A percentile compares a stretch with the other conserved stretches of the same genome.
phyloP scores from a whole-genome alignment of 2,888 invertebrate genomes.

The Neoscelio sp. region DNA sequence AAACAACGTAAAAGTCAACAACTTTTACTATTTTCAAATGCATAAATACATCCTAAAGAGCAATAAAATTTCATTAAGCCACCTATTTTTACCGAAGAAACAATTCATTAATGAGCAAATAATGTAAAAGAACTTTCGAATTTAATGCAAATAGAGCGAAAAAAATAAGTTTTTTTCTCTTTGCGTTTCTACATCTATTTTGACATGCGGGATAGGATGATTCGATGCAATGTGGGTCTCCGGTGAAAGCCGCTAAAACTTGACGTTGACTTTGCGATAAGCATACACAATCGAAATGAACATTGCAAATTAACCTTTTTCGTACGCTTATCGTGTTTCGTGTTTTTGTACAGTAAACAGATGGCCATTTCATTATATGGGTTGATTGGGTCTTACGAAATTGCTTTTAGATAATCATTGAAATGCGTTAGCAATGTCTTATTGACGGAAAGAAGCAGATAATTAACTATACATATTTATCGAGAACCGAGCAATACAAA shows the following conservation, averaged over 20 bases:
- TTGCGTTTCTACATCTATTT: conserved; percentile 1
- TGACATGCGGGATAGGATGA: conserved; percentile 20
- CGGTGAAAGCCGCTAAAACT: conserved; percentile 41
- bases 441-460: too few species aligned
- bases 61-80: too few species aligned
- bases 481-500: too few species aligned
- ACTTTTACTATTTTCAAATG: too few species aligned
- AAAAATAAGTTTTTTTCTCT: too few species aligned
- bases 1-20: too few species aligned
- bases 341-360: conserved; percentile 7
- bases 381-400: background rate
- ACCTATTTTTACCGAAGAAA: too few species aligned
- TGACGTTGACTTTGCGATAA: conserved; percentile 37
- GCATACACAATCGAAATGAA: conserved; percentile 38
- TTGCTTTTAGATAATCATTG: conserved; percentile 1
- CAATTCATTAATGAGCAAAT: too few species aligned
- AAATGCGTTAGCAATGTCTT: background rate
- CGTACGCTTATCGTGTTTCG: conserved; percentile 24
- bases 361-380: conserved; percentile 12
- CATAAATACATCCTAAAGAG: too few species aligned
- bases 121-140: too few species aligned
- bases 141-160: too few species aligned
- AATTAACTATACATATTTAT: too few species aligned
- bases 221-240: conserved; percentile 33
- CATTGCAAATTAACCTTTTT: conserved; percentile 30